Conservation (phyloP, 2,797 vertebrate genomes). For the Sebastes diploproa region DNA sequence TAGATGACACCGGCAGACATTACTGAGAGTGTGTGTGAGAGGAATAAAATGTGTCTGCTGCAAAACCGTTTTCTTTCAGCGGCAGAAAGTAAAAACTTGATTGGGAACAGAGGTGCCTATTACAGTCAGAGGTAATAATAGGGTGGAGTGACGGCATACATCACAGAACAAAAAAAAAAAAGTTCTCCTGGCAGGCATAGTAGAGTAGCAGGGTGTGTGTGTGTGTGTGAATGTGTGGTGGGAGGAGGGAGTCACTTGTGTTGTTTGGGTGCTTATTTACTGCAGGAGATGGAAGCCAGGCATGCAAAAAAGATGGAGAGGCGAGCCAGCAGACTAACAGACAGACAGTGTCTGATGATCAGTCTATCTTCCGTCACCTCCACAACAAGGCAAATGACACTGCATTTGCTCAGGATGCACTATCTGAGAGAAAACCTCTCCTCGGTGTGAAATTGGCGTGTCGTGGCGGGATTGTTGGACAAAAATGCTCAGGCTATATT, state of each 20-base stretch:
- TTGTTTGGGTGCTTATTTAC: conserved; percentile 68
- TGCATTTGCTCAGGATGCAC: conserved; percentile 17
- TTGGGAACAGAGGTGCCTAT: conserved; percentile 75
- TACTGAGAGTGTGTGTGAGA: conserved; percentile 38
- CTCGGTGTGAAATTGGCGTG: conserved; percentile 3
- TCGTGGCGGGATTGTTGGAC: background rate
- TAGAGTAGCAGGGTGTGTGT: conserved; percentile 9
- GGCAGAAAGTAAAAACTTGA: conserved; percentile 73
- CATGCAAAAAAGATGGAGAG: conserved; percentile 44
- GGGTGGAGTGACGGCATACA: conserved; percentile 61
- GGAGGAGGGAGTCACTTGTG: conserved; percentile 12
- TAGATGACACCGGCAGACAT: conserved; percentile 57
- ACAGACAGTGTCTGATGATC: conserved; percentile 34
- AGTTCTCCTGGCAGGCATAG: conserved; percentile 54
- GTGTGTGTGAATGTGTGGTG: conserved; percentile 11
- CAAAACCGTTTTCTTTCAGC: conserved; percentile 67
- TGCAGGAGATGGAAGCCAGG: conserved; percentile 36
- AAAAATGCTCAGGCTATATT: conserved; percentile 15
- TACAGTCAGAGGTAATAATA: conserved; percentile 77
- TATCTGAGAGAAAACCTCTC: conserved; percentile 4
- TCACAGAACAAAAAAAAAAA: conserved; percentile 59
- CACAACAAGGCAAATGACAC: conserved; percentile 5
- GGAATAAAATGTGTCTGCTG: conserved; percentile 56
- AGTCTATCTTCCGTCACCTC: conserved; percentile 27
- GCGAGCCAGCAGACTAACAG: conserved; percentile 20